Base-by-base conservation (phyloP, 2,113 vertebrate genomes). In the Nanorana parkeri region DNA sequence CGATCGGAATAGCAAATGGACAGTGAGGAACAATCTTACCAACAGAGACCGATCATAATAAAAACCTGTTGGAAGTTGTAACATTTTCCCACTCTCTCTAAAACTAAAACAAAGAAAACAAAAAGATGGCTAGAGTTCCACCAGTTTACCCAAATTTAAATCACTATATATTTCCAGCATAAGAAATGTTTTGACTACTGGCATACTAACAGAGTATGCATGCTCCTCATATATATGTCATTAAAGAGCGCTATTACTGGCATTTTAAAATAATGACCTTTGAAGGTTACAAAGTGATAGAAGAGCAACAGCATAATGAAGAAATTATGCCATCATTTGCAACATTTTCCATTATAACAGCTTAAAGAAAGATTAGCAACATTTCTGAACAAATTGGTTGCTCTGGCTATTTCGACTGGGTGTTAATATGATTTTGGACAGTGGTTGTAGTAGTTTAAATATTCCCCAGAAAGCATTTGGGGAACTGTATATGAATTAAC, bases 311-410 rank as follows among this genome's bases (percentile, higher is more conserved):
- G 23, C 51, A 21, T 83, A 83, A 75, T 75, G 61, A 75, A 75
- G 51, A 66, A 56, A 81, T 75, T 26, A 56, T 29, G 28, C 36
- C 63, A 82, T 76, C 68, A 75, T 68, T 23, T 7, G 20, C 58
- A n/a, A n/a, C n/a, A n/a, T 82, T 74, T 82, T 71, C 79, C 80
- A 82, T 68, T 75, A 56, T 41, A 83, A 47, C 52, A 51, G 80
- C 76, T 83, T 83, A 68, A 68, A 67, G 55, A 36, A 63, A 56
- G 56, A 67, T 76, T 68, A 76, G 80, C 21, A 76, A 60, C 56
- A 76, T 83, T 83, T 76, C 71, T 68, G 72, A 83, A 83, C 80
- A 83, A 72, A 83, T 83, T 71, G 80, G 63, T 68, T 68, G 52
- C 72, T 47, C 72, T 60, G 61, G 80, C 80, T 83, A 83, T 83